Percentiles rank a stretch among this genome's conserved stretches.
Evolutionary conservation across 2,113 vertebrate species (phyloP).

Genomic region (human): GRCh38 chr13:95615501-95616000

Average conservation of each 20-base stretch:
- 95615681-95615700: not conserved
- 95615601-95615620: not conserved
- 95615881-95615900: not conserved
- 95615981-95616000: not conserved
- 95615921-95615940: not conserved
- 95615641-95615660: not conserved
- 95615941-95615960: not conserved
- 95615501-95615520: not conserved
- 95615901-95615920: not conserved
- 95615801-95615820: not conserved
- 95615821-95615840: not conserved
- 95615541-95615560: not conserved
- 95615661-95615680: not conserved
- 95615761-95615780: not conserved
- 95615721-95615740: not conserved
- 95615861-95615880: not conserved
- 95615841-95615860: not conserved
- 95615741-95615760: not conserved
- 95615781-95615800: not conserved
- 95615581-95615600: not conserved
- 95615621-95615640: not conserved
- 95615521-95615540: not conserved
- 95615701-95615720: not conserved
- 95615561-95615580: not conserved
- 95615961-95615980: not conserved